A percentile compares a stretch with the other conserved stretches of the same genome.
Evolutionary conservation across 2,888 invertebrate species (phyloP).

Genomic region (Periphyllus acericola): DNA sequence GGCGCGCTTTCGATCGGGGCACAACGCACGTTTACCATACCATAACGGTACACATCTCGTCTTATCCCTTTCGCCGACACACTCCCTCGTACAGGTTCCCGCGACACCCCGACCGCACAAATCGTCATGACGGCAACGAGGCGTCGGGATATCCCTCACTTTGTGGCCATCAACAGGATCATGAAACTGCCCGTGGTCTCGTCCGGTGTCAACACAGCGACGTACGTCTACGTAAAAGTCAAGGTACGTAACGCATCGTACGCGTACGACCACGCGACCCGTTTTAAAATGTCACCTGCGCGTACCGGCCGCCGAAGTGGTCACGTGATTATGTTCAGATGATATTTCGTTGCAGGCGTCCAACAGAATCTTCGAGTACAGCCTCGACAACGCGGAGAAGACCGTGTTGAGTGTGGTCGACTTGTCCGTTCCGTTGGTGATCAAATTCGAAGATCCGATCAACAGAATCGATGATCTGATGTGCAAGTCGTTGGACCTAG

Average conservation of each 20-base stretch:
- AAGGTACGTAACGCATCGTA: constrained; percentile 72
- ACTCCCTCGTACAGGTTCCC: background rate
- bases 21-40: background rate
- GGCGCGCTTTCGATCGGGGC: background rate
- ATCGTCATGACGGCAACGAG: constrained; percentile 53
- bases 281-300: too few relatives aligned
- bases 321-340: too few relatives aligned
- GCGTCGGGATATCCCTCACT: constrained; percentile 67
- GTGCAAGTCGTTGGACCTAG: constrained; percentile 83
- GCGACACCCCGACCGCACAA: background rate
- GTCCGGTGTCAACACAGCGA: constrained; percentile 79
- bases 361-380: constrained; percentile 80
- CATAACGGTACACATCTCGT: background rate
- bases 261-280: too few relatives aligned
- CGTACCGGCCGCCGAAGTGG: too few relatives aligned
- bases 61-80: background rate
- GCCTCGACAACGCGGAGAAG: constrained; percentile 78
- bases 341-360: constrained; percentile 70
- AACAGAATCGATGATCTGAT: constrained; percentile 79
- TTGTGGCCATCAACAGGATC: constrained; percentile 81
- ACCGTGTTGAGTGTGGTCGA: constrained; percentile 79
- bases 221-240: constrained; percentile 78
- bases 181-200: constrained; percentile 85
- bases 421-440: constrained; percentile 78
- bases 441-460: constrained; percentile 78